These are phyloP conservation scores for Eufriesea mexicana DNA, from an alignment of 1,140 invertebrate genomes.

Conservation along the genomic window DNA sequence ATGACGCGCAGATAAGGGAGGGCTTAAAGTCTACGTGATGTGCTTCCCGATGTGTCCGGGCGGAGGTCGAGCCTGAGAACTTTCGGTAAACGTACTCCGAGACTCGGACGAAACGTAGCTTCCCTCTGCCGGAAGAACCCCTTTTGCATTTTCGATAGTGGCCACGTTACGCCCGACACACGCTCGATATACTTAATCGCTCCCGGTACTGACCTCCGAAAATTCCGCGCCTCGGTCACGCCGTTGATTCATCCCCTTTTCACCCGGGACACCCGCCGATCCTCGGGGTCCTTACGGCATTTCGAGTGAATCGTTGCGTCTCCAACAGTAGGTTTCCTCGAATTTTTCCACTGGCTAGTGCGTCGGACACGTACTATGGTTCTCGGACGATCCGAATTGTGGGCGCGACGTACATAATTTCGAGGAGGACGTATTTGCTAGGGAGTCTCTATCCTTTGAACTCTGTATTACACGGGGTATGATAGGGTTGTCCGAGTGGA, in stretches of 20 bases:
- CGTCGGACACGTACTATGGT: too few species aligned
- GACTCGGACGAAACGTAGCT: slow-evolving; percentile 37
- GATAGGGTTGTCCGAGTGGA: too few species aligned
- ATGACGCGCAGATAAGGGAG: slow-evolving; percentile 82
- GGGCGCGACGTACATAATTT: too few species aligned
- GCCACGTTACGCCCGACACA: slow-evolving; percentile 1
- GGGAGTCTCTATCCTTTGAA: too few species aligned
- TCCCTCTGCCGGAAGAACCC: slow-evolving; percentile 34
- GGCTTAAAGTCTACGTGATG: slow-evolving; percentile 81
- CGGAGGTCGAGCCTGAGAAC: slow-evolving; percentile 79
- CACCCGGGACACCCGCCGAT: too few species aligned
- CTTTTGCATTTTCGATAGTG: slow-evolving; percentile 58
- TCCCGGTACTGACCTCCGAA: slow-evolving; percentile 45
- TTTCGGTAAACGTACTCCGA: slow-evolving; percentile 74
- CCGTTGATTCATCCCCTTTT: not conserved
- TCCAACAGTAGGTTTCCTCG: too few species aligned
- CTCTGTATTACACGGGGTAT: too few species aligned
- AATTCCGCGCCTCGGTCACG: not conserved
- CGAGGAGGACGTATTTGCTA: too few species aligned
- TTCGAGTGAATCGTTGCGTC: too few species aligned
- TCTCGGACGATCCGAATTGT: too few species aligned
- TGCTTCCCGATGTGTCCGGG: slow-evolving; percentile 78
- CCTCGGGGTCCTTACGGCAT: not conserved
- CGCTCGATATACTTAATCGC: slow-evolving; percentile 36
- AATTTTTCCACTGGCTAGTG: too few species aligned